These are phyloP conservation scores for Drosophila eugracilis DNA, from an alignment of 1,140 invertebrate genomes.

Conservation along the genomic window DNA sequence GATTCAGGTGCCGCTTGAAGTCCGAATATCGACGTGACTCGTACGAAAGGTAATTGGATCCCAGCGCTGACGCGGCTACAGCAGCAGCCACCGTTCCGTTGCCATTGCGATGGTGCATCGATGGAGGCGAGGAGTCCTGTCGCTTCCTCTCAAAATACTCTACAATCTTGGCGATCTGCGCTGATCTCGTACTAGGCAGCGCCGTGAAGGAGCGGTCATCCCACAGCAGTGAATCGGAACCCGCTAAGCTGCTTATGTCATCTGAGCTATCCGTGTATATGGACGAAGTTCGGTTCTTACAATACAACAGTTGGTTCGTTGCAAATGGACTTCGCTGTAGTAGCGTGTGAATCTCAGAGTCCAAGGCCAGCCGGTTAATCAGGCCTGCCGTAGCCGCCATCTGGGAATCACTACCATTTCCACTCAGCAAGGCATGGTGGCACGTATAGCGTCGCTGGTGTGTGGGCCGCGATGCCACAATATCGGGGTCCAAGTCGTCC, in stretches of 20 bases:
- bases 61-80: slow-evolving; percentile 70
- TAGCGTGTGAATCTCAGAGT: slow-evolving; percentile 84
- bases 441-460: slow-evolving; percentile 76
- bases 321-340: slow-evolving; percentile 82
- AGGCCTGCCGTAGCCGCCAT: slow-evolving; percentile 80
- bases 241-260: slow-evolving; percentile 92
- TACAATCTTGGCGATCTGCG: slow-evolving; percentile 93
- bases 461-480: slow-evolving; percentile 57
- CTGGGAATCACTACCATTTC: slow-evolving; percentile 62
- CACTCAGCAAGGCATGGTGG: slow-evolving; percentile 66
- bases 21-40: slow-evolving; percentile 78
- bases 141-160: slow-evolving; percentile 94
- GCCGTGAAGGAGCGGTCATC: slow-evolving; percentile 87
- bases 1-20: slow-evolving; percentile 73
- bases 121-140: slow-evolving; percentile 76
- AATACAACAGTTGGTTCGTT: slow-evolving; percentile 86
- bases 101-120: slow-evolving; percentile 69
- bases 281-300: slow-evolving; percentile 91
- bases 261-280: slow-evolving; percentile 95
- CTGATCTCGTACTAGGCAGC: slow-evolving; percentile 86
- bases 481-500: slow-evolving; percentile 86
- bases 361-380: slow-evolving; percentile 84
- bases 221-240: slow-evolving; percentile 89
- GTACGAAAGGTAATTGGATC: slow-evolving; percentile 71
- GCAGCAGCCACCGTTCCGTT: slow-evolving; percentile 70